Evolutionary conservation across 2,113 vertebrate genomes (phyloP), one percentile per base, ranked within the genome.

Genomic region (Megatriorchis doriae): DNA sequence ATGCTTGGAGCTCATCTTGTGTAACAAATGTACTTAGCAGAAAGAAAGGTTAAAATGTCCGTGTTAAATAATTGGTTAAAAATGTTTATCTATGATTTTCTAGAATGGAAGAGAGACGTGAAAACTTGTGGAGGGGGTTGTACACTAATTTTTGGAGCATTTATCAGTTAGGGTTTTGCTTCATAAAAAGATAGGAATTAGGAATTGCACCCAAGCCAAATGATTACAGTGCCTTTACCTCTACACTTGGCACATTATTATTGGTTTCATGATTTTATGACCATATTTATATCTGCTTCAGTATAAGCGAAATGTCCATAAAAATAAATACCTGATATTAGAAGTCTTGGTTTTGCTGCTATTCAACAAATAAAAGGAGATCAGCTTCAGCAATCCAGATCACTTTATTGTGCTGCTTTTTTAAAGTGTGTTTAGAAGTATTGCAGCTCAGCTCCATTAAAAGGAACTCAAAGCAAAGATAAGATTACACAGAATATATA

Each of bases 1-100:
- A 99, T 92, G 50, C 47, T 67, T 43, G 92, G 83, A 92, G 61
- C 20, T 23, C 7, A 1, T 36, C 43, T 78, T 43, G 56, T 56
- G 56, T 94, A 97, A 96, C 81, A 96, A 84, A 82, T 87, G 70
- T 92, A 91, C 85, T 91, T 92, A 97, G 86, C 92, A 93, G 85
- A 95, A 86, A 59, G 84, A 43, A 78, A 97, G 40, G 92, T 90
- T 97, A 72, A 80, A 93, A 91, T 86, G 94, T 93, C 88, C 59
- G 9, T 91, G 87, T 97, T 96, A 80, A 90, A 36, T 65, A 75
- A 74, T 65, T 52, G 32, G 23, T 87, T 90, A 61, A 75, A 94
- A 92, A 75, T 97, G 97, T 97, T 96, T 97, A 94, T 96, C 32
- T 84, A 32, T 43, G 53, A 55, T 74, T 86, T 81, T 89, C 63